Conservation (phyloP, 2,888 invertebrate genomes). For the Clostera curtula region DNA sequence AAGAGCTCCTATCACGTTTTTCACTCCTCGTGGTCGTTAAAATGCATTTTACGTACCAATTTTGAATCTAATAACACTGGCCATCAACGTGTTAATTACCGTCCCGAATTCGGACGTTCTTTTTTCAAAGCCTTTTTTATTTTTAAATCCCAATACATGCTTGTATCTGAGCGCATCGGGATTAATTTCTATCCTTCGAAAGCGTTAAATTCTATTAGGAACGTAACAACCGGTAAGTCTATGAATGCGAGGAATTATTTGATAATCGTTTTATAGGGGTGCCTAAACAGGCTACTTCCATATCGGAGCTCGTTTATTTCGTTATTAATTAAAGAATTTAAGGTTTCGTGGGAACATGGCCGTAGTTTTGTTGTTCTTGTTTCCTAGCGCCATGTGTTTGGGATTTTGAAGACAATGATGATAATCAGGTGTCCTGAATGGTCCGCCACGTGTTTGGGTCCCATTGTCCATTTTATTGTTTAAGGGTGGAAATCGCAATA, state of each 20-base stretch:
- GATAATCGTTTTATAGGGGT: conserved; percentile 71
- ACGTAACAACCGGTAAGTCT: conserved; percentile 48
- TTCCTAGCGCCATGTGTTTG: conserved; percentile 50
- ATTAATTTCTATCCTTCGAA: conserved; percentile 35
- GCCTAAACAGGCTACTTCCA: conserved; percentile 58
- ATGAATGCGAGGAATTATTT: conserved; percentile 55
- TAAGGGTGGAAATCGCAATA: conserved; percentile 44
- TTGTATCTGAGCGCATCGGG: conserved; percentile 34
- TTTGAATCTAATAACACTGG: conserved; percentile 19
- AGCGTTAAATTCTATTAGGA: conserved; percentile 60
- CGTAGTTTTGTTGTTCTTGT: conserved; percentile 32
- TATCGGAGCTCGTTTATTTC: conserved; percentile 53
- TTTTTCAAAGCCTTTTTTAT: conserved; percentile 25
- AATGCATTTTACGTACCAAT: conserved; percentile 21
- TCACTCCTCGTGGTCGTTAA: no score
- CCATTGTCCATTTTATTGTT: conserved; percentile 47
- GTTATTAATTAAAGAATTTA: conserved; percentile 63
- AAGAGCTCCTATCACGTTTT: no score
- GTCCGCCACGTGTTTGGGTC: conserved; percentile 45
- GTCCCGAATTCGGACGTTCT: conserved; percentile 30
- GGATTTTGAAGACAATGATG: conserved; percentile 50
- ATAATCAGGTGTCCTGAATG: conserved; percentile 47
- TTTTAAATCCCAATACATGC: conserved; percentile 30
- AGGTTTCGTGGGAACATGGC: conserved; percentile 63
- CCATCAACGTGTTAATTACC: conserved; percentile 22